phyloP scores from a whole-genome alignment of 2,113 vertebrate species.

The Gavialis gangeticus region DNA sequence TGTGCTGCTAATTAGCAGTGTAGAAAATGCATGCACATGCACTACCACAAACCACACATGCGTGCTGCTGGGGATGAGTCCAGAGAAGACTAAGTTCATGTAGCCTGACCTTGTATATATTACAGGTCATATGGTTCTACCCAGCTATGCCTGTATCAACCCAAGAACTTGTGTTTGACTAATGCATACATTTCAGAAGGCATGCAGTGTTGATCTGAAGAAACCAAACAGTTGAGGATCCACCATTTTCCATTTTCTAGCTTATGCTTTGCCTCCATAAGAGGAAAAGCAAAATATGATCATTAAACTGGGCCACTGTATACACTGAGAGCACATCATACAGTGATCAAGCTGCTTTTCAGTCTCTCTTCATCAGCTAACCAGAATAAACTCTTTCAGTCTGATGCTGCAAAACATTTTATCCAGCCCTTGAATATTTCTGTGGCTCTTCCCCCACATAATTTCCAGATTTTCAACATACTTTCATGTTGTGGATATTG shows the following conservation, averaged over 20 bases:
- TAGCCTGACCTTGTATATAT: too few species aligned
- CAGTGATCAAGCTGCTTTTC: neutral
- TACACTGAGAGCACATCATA: neutral
- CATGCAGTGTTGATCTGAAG: constrained; percentile 3
- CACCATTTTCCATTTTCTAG: neutral
- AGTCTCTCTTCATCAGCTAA: neutral
- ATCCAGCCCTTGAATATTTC: neutral
- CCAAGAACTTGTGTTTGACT: neutral
- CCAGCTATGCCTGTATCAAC: constrained; percentile 4
- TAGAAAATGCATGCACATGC: too few species aligned
- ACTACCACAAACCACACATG: too few species aligned
- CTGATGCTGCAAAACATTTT: neutral
- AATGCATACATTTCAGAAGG: neutral
- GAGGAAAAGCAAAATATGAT: neutral
- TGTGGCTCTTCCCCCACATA: neutral
- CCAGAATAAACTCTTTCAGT: neutral
- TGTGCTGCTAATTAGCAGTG: too few species aligned
- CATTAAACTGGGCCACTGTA: neutral
- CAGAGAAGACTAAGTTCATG: too few species aligned
- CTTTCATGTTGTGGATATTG: neutral
- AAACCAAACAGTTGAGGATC: neutral
- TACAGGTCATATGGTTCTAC: too few species aligned
- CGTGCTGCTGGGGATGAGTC: too few species aligned
- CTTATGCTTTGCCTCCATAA: too few species aligned
- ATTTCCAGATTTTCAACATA: neutral